Evolutionary conservation across 1,140 invertebrate species (phyloP).

Genomic region (Scylla paramamosain): DNA sequence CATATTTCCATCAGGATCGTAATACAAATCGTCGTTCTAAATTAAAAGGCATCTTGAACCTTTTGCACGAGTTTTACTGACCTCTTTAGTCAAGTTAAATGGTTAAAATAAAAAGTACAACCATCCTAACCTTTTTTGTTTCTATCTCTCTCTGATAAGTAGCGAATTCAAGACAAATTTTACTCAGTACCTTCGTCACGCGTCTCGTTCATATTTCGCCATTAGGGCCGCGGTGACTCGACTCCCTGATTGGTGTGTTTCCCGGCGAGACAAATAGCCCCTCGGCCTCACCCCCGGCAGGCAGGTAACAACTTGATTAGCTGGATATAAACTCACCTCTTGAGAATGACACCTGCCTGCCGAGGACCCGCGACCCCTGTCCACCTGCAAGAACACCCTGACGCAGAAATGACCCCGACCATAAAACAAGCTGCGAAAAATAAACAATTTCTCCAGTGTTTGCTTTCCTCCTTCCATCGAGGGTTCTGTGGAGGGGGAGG

Average conservation of each 20-base stretch:
- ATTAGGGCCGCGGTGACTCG: not conserved
- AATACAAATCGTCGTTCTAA: not conserved
- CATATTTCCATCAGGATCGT: not conserved
- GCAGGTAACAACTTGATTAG: conserved; percentile 67
- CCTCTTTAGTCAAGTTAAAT: not conserved
- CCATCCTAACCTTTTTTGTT: not conserved
- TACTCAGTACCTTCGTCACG: conserved; percentile 11
- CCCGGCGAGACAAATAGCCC: not conserved
- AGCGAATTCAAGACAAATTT: not conserved
- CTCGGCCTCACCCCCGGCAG: conserved; percentile 15
- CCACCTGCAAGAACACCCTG: not conserved
- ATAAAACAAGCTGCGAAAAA: not conserved
- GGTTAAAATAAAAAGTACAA: not conserved
- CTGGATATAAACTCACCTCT: conserved; percentile 27
- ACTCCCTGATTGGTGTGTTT: conserved; percentile 21
- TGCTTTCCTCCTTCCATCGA: not conserved
- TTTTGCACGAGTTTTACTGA: not conserved
- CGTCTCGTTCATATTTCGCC: conserved; percentile 20
- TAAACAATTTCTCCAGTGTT: not conserved
- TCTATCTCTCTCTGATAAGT: not conserved
- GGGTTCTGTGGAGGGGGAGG: not conserved
- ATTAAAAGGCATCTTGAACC: not conserved
- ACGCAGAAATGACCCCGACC: not conserved
- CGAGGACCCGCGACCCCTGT: not conserved
- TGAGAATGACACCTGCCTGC: conserved; percentile 54